Evolutionary conservation across 2,113 vertebrate genomes (phyloP).

Genomic region (Brachypteracias leptosomus): DNA sequence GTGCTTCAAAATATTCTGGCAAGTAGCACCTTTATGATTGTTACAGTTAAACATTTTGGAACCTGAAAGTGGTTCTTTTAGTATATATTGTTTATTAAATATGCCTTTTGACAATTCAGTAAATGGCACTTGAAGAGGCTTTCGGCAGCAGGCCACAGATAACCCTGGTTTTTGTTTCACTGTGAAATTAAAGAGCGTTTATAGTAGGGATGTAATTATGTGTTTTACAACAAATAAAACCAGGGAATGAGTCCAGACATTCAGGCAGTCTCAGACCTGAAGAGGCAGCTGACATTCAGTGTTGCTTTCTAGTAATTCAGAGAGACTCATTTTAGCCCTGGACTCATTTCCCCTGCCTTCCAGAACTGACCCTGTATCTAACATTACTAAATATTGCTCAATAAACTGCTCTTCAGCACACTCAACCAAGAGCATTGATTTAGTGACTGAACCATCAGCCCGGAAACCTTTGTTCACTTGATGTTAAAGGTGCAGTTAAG

Average conservation of each 20-base stretch:
- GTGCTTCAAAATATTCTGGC: neutral
- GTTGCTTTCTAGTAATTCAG: neutral
- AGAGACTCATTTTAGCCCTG: rapidly evolving
- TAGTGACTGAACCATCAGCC: neutral
- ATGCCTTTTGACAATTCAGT: neutral
- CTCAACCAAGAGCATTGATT: neutral
- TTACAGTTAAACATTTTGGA: neutral
- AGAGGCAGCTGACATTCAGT: neutral
- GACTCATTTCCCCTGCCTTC: neutral
- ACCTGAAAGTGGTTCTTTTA: neutral
- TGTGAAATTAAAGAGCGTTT: neutral
- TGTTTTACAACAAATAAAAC: neutral
- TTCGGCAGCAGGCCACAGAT: neutral
- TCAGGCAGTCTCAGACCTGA: neutral
- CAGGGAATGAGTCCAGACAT: neutral
- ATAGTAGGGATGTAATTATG: neutral
- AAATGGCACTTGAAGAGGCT: neutral
- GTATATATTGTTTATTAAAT: neutral
- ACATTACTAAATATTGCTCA: neutral
- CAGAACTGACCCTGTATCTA: neutral
- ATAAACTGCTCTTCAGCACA: neutral
- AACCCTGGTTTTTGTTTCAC: neutral
- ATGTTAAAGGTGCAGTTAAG: neutral
- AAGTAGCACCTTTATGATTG: neutral
- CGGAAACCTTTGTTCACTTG: neutral